Percentiles rank a stretch among this genome's conserved stretches.
Evolutionary conservation across 1,140 invertebrate species (phyloP).

Genomic region (Nomia melanderi): DNA sequence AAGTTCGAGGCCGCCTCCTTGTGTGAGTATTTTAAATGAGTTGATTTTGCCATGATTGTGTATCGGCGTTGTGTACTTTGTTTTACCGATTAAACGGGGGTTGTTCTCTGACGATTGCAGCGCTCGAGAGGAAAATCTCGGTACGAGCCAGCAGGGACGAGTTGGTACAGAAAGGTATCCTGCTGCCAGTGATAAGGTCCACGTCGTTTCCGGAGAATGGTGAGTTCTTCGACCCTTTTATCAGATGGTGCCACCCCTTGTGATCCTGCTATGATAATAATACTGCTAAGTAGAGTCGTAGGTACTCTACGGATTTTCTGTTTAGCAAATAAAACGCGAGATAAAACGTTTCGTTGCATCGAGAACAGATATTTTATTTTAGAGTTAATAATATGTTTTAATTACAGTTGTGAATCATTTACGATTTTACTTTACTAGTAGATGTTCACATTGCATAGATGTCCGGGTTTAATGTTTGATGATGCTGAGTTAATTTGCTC

Average conservation of each 20-base stretch:
- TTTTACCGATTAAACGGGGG: not conserved
- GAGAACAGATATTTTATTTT: too few relatives aligned
- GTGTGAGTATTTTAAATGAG: slow-evolving; percentile 86
- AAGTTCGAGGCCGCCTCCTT: slow-evolving; percentile 97
- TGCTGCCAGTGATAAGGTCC: slow-evolving; percentile 93
- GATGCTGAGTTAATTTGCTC: not conserved
- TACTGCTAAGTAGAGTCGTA: not conserved
- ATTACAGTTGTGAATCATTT: not conserved
- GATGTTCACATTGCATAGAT: not conserved
- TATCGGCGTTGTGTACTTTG: too few relatives aligned
- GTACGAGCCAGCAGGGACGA: slow-evolving; percentile 98
- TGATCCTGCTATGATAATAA: not conserved
- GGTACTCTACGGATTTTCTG: not conserved
- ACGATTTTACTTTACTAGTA: not conserved
- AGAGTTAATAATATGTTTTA: not conserved
- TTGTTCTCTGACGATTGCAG: slow-evolving; percentile 81
- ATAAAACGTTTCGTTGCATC: not conserved
- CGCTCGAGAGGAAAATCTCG: slow-evolving; percentile 98
- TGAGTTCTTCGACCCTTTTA: slow-evolving; percentile 77
- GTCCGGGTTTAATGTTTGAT: not conserved
- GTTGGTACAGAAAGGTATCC: slow-evolving; percentile 97
- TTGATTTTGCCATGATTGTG: not conserved
- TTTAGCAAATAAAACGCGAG: not conserved
- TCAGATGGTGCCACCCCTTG: not conserved
- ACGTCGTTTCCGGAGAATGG: slow-evolving; percentile 90